These are phyloP conservation scores for Chelon labrosus DNA, from an alignment of 2,797 vertebrate genomes.

Conservation along the genomic window DNA sequence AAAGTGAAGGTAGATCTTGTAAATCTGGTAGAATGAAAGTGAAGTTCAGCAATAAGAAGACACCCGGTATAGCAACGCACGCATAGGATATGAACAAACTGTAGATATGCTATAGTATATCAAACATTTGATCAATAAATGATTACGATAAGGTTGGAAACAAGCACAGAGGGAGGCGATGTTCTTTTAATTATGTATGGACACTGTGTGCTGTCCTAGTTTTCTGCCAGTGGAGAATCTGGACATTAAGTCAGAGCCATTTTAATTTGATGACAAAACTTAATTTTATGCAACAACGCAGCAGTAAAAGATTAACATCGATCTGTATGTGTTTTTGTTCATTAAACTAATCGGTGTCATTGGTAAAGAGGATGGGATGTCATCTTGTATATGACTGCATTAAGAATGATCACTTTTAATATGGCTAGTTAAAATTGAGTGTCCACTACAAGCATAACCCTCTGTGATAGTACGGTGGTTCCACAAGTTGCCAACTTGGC, in stretches of 20 bases:
- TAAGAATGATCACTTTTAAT: not conserved
- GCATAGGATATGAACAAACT: not conserved
- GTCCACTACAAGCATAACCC: not conserved
- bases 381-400: no score
- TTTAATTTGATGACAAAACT: not conserved
- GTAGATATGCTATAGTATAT: conserved; percentile 3
- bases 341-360: not conserved
- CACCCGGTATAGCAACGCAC: not conserved
- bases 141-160: conserved; percentile 16
- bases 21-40: not conserved
- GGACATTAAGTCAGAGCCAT: not conserved
- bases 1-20: not conserved
- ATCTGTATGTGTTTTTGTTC: not conserved
- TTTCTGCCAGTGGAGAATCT: conserved; percentile 23
- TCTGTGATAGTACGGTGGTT: no score
- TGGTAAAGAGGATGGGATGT: no score
- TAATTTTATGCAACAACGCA: conserved; percentile 3
- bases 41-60: not conserved
- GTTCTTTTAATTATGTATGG: conserved; percentile 32
- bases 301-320: not conserved
- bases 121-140: conserved; percentile 43
- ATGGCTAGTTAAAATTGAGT: not conserved
- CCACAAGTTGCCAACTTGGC: no score
- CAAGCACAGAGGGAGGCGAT: conserved; percentile 22
- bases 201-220: conserved; percentile 17